Conservation (phyloP, 2,113 vertebrate genomes). For the Charadrius vociferus region DNA sequence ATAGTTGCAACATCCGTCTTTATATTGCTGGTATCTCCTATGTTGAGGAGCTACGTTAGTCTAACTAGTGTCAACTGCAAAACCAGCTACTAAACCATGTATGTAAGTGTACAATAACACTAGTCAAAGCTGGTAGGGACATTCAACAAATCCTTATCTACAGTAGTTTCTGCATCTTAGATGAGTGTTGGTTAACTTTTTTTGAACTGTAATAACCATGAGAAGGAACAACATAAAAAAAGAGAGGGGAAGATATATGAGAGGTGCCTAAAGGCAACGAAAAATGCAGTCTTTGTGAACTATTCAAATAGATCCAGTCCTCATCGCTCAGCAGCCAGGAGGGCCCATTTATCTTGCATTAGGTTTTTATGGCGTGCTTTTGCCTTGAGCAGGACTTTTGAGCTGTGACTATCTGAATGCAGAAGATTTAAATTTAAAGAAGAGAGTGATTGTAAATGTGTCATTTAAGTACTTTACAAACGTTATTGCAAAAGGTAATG, state of each 20-base stretch:
- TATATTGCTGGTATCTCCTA: not conserved
- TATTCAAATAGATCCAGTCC: not conserved
- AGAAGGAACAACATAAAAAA: not conserved
- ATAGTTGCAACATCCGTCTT: not conserved
- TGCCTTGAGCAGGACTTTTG: slow-evolving; percentile 20
- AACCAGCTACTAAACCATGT: not conserved
- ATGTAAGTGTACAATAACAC: not conserved
- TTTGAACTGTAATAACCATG: not conserved
- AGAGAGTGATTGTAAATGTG: not conserved
- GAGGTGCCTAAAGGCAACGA: not conserved
- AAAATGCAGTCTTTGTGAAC: not conserved
- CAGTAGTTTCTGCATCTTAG: not conserved
- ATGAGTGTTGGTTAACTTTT: not conserved
- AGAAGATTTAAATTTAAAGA: slow-evolving; percentile 27
- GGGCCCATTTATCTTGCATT: slow-evolving; percentile 24
- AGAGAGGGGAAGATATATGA: not conserved
- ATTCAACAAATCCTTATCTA: not conserved
- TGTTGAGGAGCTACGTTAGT: not conserved
- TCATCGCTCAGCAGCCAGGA: not conserved
- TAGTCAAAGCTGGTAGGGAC: not conserved
- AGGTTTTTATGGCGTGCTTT: not conserved
- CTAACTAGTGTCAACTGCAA: not conserved
- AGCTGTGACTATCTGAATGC: slow-evolving; percentile 15
- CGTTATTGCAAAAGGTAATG: not conserved
- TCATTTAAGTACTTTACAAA: not conserved